Conservation (phyloP, 2,113 vertebrate species). For the Opisthocomus hoazin region DNA sequence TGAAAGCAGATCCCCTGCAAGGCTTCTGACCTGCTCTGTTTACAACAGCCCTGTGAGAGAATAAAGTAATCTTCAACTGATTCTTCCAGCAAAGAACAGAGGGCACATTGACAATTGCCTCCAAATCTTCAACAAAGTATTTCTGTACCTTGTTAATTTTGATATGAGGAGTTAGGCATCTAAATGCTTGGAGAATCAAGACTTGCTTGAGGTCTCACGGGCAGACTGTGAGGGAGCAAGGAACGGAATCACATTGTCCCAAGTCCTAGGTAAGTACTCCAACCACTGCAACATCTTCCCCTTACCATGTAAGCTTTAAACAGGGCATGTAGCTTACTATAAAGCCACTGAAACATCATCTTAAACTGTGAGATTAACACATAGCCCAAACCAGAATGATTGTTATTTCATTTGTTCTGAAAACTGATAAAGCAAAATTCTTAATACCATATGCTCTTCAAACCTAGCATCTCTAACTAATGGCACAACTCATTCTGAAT, state of each 20-base stretch:
- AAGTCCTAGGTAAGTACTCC: not conserved
- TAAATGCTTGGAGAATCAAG: not conserved
- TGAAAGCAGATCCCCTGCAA: not conserved
- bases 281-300: not conserved
- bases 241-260: not conserved
- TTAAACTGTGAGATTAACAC: not conserved
- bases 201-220: not conserved
- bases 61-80: not conserved
- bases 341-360: not conserved
- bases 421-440: not conserved
- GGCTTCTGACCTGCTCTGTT: rapidly evolving
- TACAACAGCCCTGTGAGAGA: not conserved
- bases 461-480: not conserved
- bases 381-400: not conserved
- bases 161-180: not conserved
- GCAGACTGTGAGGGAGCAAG: not conserved
- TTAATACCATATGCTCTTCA: not conserved
- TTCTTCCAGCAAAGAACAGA: not conserved
- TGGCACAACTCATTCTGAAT: not conserved
- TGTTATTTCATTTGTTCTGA: not conserved
- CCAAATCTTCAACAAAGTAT: not conserved
- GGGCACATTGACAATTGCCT: not conserved
- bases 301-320: not conserved
- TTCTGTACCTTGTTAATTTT: not conserved
- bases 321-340: not conserved